phyloP scores from a whole-genome alignment of 2,113 vertebrate genomes.

The Caloenas nicobarica region DNA sequence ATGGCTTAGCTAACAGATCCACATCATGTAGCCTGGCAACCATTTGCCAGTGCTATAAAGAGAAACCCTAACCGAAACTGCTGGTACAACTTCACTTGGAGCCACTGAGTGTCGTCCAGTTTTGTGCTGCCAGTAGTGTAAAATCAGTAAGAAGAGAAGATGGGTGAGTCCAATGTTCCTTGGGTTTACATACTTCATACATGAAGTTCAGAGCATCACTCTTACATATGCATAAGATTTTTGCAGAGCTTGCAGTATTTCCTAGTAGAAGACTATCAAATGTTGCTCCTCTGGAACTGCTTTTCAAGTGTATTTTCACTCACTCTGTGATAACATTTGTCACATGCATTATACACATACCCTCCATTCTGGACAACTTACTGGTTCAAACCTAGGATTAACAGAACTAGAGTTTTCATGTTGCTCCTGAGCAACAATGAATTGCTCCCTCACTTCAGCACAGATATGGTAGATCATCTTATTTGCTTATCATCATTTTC shows the following conservation, averaged over 20 bases:
- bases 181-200: background rate
- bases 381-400: background rate
- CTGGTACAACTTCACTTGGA: background rate
- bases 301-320: background rate
- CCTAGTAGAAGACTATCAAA: background rate
- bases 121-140: background rate
- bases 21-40: background rate
- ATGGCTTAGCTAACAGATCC: background rate
- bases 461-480: background rate
- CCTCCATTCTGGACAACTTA: background rate
- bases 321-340: background rate
- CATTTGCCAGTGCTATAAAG: background rate
- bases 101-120: background rate
- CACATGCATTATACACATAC: background rate
- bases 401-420: background rate
- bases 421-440: background rate
- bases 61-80: background rate
- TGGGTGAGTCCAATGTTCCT: background rate
- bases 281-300: background rate
- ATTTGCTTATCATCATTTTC: background rate
- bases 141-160: background rate
- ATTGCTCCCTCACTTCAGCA: background rate
- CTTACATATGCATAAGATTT: background rate
- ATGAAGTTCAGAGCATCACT: background rate
- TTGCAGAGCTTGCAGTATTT: background rate